These are phyloP conservation scores for Hippocampus comes DNA, from an alignment of 2,113 vertebrate genomes.

Conservation along the genomic window DNA sequence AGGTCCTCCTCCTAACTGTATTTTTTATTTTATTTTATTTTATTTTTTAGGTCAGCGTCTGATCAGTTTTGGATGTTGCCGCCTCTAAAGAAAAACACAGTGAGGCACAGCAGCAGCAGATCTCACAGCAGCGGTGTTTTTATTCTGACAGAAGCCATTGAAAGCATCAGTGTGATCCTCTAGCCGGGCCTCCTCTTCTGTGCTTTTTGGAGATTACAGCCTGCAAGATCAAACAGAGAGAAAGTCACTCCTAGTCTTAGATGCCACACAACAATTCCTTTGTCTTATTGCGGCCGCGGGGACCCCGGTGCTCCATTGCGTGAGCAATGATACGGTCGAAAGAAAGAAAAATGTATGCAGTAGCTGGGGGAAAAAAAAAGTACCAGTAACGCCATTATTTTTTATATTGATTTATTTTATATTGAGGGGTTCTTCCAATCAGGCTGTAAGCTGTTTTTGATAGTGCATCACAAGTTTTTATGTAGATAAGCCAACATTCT, in stretches of 20 bases:
- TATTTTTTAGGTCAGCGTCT: constrained; percentile 24
- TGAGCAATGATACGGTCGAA: constrained; percentile 15
- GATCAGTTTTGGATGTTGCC: constrained; percentile 21
- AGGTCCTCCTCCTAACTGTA: constrained; percentile 17
- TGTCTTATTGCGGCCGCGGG: constrained; percentile 48
- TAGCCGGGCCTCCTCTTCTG: constrained; percentile 36
- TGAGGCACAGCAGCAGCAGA: constrained; percentile 42
- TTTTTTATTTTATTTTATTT: neutral
- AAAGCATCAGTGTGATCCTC: constrained; percentile 55
- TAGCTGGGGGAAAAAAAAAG: too few relatives aligned
- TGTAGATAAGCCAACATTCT: neutral
- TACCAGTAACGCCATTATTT: too few relatives aligned
- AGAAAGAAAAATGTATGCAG: neutral
- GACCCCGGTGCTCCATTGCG: constrained; percentile 12
- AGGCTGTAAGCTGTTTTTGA: neutral
- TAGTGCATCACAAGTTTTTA: neutral
- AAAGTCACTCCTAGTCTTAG: constrained; percentile 50
- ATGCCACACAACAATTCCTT: constrained; percentile 49
- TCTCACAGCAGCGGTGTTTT: constrained; percentile 57
- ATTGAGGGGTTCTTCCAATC: too few relatives aligned
- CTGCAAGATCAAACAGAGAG: constrained; percentile 70
- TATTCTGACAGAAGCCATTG: constrained; percentile 61
- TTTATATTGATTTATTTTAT: neutral
- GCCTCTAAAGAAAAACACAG: constrained; percentile 24
- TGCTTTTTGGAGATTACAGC: constrained; percentile 55